Percentiles rank a stretch among this genome's conserved stretches.
Evolutionary conservation across 2,888 invertebrate species (phyloP).

Genomic region (Artemia sinica): DNA sequence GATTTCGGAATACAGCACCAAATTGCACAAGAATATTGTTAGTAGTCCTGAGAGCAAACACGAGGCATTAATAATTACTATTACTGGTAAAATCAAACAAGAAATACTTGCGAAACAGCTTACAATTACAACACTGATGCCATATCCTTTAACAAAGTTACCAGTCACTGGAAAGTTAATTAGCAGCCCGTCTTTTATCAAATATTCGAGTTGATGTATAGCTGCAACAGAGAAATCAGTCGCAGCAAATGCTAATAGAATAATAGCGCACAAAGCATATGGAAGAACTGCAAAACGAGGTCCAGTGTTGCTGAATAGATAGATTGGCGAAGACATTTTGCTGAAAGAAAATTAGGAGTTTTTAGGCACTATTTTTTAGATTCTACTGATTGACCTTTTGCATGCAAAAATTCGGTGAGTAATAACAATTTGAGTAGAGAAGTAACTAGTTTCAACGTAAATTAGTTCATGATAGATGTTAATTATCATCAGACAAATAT

Average conservation of each 20-base stretch:
- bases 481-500: too few species aligned
- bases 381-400: too few species aligned
- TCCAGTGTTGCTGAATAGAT: not conserved
- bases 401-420: too few species aligned
- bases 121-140: not conserved
- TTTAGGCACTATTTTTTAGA: too few species aligned
- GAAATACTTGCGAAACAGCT: not conserved
- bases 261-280: not conserved
- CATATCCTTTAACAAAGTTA: not conserved
- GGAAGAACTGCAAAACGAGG: not conserved
- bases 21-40: too few species aligned
- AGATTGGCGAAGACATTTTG: not conserved
- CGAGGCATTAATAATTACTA: too few species aligned
- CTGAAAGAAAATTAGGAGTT: not conserved
- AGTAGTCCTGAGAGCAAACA: too few species aligned
- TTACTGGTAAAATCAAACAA: not conserved
- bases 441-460: too few species aligned
- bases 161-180: slow-evolving; percentile 1
- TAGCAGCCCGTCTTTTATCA: not conserved
- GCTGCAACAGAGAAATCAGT: not conserved
- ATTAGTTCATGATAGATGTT: too few species aligned
- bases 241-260: slow-evolving; percentile 1
- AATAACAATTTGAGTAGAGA: too few species aligned
- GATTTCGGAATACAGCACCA: too few species aligned
- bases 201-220: not conserved